phyloP scores from a whole-genome alignment of 2,797 vertebrate species.

The Tolypeutes matacus region DNA sequence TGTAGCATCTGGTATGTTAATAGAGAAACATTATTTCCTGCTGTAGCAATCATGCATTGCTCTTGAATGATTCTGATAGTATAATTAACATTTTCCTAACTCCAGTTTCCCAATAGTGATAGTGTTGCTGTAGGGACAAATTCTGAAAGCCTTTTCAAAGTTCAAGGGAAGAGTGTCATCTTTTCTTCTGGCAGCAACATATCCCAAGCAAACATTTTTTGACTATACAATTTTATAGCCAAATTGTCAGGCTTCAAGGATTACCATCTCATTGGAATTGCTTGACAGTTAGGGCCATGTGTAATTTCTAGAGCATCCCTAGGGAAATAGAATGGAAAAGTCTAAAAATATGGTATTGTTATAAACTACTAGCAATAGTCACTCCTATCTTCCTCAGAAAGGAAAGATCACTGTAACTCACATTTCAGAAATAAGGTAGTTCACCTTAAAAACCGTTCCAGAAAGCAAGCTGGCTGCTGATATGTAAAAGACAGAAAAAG shows the following conservation, averaged over 20 bases:
- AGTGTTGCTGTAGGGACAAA: neutral
- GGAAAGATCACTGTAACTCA: neutral
- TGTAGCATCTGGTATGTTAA: neutral
- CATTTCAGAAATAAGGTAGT: neutral
- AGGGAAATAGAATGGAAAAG: neutral
- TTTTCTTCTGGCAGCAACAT: neutral
- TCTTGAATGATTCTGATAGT: neutral
- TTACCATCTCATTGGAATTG: neutral
- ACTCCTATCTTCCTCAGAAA: neutral
- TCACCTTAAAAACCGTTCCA: neutral
- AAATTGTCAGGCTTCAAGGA: neutral
- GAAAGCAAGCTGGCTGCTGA: rapidly evolving
- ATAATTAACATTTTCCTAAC: neutral
- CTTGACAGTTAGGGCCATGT: neutral
- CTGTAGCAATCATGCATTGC: neutral
- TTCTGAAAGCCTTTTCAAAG: neutral
- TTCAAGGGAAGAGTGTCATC: neutral
- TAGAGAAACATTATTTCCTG: slow-evolving; percentile 17
- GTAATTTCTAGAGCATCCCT: neutral
- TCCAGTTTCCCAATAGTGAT: neutral
- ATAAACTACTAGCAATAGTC: too few species aligned
- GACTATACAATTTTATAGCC: neutral
- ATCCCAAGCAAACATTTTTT: neutral
- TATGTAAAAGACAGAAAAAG: neutral
- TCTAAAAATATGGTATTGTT: neutral